These are phyloP conservation scores for Tetranychus truncatus DNA, from an alignment of 2,888 invertebrate genomes.

Conservation along the genomic window DNA sequence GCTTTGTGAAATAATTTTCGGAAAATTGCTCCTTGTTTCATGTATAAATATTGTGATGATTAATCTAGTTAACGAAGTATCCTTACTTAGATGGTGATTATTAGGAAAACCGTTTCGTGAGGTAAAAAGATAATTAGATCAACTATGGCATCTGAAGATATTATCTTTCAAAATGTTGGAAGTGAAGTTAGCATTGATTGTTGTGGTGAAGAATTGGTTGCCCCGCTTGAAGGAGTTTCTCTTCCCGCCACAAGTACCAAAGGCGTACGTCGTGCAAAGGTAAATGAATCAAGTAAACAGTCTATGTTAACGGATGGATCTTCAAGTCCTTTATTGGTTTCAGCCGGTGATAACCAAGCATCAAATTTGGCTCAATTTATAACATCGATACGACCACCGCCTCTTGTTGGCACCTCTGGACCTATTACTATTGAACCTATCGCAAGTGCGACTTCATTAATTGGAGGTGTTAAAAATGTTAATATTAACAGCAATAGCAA, in stretches of 20 bases:
- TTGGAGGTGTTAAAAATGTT: neutral
- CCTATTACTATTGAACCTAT: neutral
- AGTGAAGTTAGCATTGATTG: conserved; percentile 18
- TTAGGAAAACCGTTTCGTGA: neutral
- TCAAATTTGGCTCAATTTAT: conserved; percentile 8
- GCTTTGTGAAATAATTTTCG: neutral
- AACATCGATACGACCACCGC: conserved; percentile 13
- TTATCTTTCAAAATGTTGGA: conserved; percentile 16
- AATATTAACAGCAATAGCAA: neutral
- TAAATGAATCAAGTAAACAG: neutral
- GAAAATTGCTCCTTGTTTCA: neutral
- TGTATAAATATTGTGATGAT: neutral
- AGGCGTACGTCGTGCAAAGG: neutral
- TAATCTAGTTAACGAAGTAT: neutral
- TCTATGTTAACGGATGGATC: neutral
- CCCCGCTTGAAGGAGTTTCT: conserved; percentile 1
- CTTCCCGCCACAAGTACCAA: neutral
- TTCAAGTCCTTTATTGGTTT: neutral
- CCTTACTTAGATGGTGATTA: neutral
- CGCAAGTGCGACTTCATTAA: neutral
- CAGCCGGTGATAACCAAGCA: neutral
- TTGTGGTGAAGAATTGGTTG: conserved; percentile 5
- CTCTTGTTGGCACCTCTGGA: neutral
- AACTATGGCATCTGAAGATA: conserved; percentile 9
- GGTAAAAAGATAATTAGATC: no score